These are phyloP conservation scores for Halesus radiatus DNA, from an alignment of 1,140 invertebrate genomes.

Conservation along the genomic window DNA sequence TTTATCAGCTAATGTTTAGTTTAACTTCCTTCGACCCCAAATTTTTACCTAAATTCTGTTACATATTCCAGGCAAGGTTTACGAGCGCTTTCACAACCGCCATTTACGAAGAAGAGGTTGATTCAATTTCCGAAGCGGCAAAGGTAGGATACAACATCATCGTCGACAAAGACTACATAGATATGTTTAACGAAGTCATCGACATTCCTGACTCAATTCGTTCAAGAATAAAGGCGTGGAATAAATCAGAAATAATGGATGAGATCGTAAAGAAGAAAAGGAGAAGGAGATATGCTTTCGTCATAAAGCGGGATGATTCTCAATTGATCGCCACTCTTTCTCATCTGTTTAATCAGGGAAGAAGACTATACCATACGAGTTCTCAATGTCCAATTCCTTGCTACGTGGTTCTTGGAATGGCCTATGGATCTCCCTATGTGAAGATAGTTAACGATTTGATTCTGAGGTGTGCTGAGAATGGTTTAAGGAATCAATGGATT, in stretches of 20 bases:
- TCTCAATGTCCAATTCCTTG: constrained; percentile 28
- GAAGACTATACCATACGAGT: constrained; percentile 10
- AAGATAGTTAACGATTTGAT: not conserved
- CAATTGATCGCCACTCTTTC: constrained; percentile 5
- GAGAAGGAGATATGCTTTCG: not conserved
- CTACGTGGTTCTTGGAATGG: constrained; percentile 1
- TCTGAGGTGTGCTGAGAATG: not conserved
- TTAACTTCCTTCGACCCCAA: no score
- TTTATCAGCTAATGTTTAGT: no score
- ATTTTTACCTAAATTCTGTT: not conserved
- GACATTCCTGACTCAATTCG: not conserved
- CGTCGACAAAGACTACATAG: constrained; percentile 2
- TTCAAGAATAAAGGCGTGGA: not conserved
- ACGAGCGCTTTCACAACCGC: constrained; percentile 1
- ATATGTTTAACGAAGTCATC: not conserved
- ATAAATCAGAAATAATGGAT: not conserved
- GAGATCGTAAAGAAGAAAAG: constrained; percentile 4
- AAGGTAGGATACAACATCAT: constrained; percentile 5
- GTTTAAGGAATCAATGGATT: constrained; percentile 10
- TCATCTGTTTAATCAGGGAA: not conserved
- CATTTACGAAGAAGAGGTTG: not conserved
- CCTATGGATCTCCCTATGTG: constrained; percentile 30
- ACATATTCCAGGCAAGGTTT: constrained; percentile 17
- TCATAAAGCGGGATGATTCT: not conserved
- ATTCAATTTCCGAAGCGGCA: not conserved